Evolutionary conservation across 2,797 vertebrate species (phyloP), one percentile per base, ranked within the genome.

Genomic region (Smutsia temminckii): DNA sequence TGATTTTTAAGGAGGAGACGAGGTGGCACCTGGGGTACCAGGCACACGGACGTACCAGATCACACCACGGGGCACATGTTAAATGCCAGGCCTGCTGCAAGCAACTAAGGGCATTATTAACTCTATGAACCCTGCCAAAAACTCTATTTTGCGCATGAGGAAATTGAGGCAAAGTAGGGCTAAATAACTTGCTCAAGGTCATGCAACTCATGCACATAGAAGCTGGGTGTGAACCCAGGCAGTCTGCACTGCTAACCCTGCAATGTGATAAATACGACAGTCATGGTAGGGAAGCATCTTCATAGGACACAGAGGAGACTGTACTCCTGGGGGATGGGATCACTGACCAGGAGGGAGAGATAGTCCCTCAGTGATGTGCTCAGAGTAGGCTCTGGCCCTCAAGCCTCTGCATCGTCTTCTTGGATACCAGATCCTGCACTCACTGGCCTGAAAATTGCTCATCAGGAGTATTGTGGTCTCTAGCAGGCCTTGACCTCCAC

Each of bases 351-450:
- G 46, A 84, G 21, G 17, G 21, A 49, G 53, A 14, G 27, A 61
- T 0, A 1, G 23, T 25, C 37, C 46, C 55, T 81, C 0, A 4
- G 0, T 0, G 6, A 21, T 12, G 4, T 80, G 57, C 66, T 61
- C 40, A 7, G 29, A 3, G 1, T 14, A 32, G 21, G 34, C 46
- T 42, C 83, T 51, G 80, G 42, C 6, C 46, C 46, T 80, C 69
- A 4, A 29, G 57, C 23, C 37, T 53, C 23, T 8, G 16, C 20
- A 1, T 29, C 20, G 51, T 51, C 49, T 83, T 86, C 59, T 55
- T 51, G 37, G 57, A 77, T 34, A 55, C 2, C 3, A 7, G 18
- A 13, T 29, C 17, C 23, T 37, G 13, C 0, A 0, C 49, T 53
- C 51, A 11, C 4, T 11, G 72, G 64, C 10, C 14, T 23, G 63